phyloP scores from a whole-genome alignment of 2,113 vertebrate genomes.

The Acinonyx jubatus region DNA sequence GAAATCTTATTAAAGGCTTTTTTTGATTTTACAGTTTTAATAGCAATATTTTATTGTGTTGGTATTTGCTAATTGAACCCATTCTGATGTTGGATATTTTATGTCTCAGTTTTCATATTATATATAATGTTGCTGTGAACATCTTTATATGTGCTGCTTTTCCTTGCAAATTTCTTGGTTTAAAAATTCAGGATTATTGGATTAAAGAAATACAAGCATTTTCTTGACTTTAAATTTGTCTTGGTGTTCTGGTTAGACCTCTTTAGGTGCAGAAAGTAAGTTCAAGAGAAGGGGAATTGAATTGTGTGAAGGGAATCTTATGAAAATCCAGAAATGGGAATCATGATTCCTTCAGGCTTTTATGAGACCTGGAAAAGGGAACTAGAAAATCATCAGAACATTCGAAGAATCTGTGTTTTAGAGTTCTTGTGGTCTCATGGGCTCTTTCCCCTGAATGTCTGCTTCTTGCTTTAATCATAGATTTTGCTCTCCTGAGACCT shows the following conservation, averaged over 20 bases:
- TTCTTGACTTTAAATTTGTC: conserved; percentile 10
- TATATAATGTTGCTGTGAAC: neutral
- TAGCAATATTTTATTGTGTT: neutral
- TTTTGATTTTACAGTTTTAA: neutral
- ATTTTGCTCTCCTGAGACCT: neutral
- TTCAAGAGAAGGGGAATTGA: neutral
- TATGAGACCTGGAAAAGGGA: neutral
- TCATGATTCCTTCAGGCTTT: neutral
- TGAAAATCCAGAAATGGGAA: neutral
- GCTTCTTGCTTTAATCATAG: neutral
- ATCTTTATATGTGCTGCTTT: neutral
- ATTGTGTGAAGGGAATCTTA: neutral
- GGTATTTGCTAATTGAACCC: neutral
- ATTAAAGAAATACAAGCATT: neutral
- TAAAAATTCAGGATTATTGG: neutral
- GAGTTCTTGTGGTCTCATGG: neutral
- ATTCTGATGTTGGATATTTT: neutral
- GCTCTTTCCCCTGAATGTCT: neutral
- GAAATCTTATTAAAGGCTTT: neutral
- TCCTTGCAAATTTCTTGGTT: neutral
- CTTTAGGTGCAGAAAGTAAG: neutral
- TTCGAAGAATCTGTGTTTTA: neutral
- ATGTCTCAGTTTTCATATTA: neutral
- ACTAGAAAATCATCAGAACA: neutral
- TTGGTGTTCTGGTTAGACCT: neutral